Base-by-base conservation (phyloP, 2,797 vertebrate genomes). In the Lagothrix lagotricha region DNA sequence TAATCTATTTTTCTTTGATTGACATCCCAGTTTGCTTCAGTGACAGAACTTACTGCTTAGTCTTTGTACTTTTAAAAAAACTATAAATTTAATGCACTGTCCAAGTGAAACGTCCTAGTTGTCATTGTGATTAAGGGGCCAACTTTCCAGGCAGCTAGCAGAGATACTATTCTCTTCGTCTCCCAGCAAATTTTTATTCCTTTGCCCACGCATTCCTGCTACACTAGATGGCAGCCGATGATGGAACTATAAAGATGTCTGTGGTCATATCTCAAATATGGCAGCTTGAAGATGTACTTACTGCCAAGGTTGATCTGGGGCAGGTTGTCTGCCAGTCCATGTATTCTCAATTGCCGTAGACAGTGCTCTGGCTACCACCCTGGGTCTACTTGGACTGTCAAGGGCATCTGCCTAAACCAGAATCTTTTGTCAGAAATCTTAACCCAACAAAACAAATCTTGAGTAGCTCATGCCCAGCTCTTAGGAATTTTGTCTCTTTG, bases 101-200 rank as follows among this genome's bases (percentile, higher is more conserved):
- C 75, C 76, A 64, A 4, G 4, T 96, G 85, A 48, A 22, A 76
- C 94, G 57, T 80, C 80, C 41, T 73, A 57, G n/a, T 91, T 46
- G 75, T 83, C 73, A 41, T 80, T 90, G 79, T 94, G 88, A 88
- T 94, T 72, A 90, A 95, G 87, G 93, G 94, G 67, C 96, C 96
- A 94, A 22, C 54, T 73, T 94, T 70, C 39, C 67, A 96, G 96
- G 84, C 93, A 95, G 83, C 83, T 91, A 52, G 82, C 41, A 91
- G n/a, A 96, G 84, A 39, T 79, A 54, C 2, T 57, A n/a, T 44
- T 86, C 64, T 92, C 2, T 92, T 90, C 13, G 2, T 90, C 91
- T 94, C 30, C 22, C 19, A 72, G 90, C n/a, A 87, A 39, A n/a
- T 61, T 81, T 75, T 73, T 61, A 75, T 83, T 80, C 44, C 58